Conservation (phyloP, 2,888 invertebrate genomes). For the Prosopocoilus inquinatus region DNA sequence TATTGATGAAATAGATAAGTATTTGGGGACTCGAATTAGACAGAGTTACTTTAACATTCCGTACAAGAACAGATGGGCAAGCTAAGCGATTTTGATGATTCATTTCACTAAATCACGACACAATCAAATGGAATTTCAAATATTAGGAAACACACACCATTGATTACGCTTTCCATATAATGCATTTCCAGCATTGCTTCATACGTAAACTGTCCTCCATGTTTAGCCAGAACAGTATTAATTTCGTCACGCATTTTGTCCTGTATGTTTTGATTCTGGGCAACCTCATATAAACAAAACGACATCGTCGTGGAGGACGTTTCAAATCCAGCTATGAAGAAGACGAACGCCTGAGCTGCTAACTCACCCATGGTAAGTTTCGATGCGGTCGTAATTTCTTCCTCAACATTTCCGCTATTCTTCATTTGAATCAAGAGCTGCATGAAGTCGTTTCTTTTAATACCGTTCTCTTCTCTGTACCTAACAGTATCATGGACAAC, state of each 20-base stretch:
- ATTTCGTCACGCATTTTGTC: constrained; percentile 43
- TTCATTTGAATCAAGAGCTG: constrained; percentile 54
- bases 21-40: too few relatives aligned
- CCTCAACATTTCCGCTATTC: neutral
- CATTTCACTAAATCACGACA: too few relatives aligned
- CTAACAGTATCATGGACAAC: constrained; percentile 49
- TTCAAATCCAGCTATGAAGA: constrained; percentile 56
- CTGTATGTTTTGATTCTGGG: constrained; percentile 42
- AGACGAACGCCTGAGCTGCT: constrained; percentile 51
- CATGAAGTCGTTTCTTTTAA: constrained; percentile 55
- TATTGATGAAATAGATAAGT: too few relatives aligned
- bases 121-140: too few relatives aligned
- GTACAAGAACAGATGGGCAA: too few relatives aligned
- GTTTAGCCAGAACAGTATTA: constrained; percentile 36
- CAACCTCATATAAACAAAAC: constrained; percentile 51
- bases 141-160: neutral
- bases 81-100: too few relatives aligned
- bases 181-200: constrained; percentile 50
- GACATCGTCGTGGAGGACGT: constrained; percentile 52
- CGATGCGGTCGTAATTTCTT: neutral
- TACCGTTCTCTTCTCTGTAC: constrained; percentile 49
- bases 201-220: constrained; percentile 46
- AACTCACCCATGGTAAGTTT: constrained; percentile 35
- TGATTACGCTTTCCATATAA: constrained; percentile 39
- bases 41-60: too few relatives aligned